phyloP scores from a whole-genome alignment of 2,888 invertebrate species.

The Cryptus viduatorius region DNA sequence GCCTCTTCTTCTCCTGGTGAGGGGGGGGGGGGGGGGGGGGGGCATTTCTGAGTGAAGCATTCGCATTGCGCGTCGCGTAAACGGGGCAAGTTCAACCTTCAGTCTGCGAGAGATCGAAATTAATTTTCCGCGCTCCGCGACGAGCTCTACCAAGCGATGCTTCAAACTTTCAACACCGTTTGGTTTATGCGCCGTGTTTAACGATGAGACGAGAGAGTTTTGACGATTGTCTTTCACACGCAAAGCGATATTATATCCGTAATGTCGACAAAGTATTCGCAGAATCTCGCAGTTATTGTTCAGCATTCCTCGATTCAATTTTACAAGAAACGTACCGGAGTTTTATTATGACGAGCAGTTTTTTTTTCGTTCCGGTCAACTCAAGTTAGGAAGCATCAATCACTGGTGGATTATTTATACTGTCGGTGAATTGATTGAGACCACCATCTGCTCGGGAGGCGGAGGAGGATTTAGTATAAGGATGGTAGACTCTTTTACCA shows the following conservation, averaged over 20 bases:
- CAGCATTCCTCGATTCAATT: neutral
- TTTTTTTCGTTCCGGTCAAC: neutral
- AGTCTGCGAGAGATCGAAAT: conserved; percentile 37
- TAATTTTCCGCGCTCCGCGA: conserved; percentile 39
- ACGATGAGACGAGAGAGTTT: neutral
- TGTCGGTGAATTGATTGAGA: conserved; percentile 1
- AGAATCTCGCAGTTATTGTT: neutral
- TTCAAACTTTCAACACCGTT: conserved; percentile 31
- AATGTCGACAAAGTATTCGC: neutral
- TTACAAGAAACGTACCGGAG: neutral
- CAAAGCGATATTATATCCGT: neutral
- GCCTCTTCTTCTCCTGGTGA: conserved; percentile 7
- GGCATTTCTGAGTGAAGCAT: conserved; percentile 47
- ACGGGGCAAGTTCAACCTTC: conserved; percentile 15
- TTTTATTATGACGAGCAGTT: neutral
- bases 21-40: neutral
- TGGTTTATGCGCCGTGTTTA: conserved; percentile 19
- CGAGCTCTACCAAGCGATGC: neutral
- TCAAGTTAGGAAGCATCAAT: neutral
- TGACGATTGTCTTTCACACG: conserved; percentile 27
- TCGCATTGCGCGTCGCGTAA: conserved; percentile 45
- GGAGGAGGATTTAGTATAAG: neutral
- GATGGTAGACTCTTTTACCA: neutral
- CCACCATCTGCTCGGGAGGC: neutral
- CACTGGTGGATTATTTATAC: neutral